Base-by-base conservation (phyloP, 2,888 invertebrate species). In the Caenorhabditis sinica region DNA sequence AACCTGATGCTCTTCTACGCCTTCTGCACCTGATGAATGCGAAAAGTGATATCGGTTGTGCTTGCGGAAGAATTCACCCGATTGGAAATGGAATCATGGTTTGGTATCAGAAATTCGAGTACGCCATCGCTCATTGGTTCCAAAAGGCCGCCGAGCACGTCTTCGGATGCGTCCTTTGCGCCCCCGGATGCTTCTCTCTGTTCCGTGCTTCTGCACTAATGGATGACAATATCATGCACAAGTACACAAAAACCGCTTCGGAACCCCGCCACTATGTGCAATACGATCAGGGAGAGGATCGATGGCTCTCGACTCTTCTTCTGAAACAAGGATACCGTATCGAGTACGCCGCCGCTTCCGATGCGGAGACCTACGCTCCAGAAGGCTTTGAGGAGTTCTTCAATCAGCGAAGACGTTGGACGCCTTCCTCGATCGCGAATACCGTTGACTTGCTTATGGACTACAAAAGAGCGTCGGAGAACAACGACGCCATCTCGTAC, bases 111-210 rank as follows among this genome's bases (percentile, higher is more conserved):
- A 95, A 95, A 93, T 97, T 97, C 92, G 97, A 97, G 93, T 97
- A 97, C 92, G 96, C 96, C 0, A 95, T 97, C 86, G 96, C 96
- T 5, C 96, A 97, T 94, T 97, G 97, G 97, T 94, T 97, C 89
- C 96, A 96, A 93, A 97, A 97, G 93, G 96, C 96, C 11, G 96
- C 96, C 0, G 97, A 97, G 93, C 96, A 97, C 93, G 95, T 96
- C 92, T 96, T 96, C 88, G 96, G 96, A 15, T 96, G 96, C 93
- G 97, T 97, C 2, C 95, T 97, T 25, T 97, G 97, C 93, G 96
- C 96, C 93, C 96, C 96, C 8, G 97, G 97, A 4, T 97, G 97
- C 93, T 97, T 97, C 94, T 96, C 96, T 0, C 94, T 97, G 45
- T 97, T 92, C 87, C 88, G 92, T 86, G 97, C 96, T 6, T 95